phyloP scores from a whole-genome alignment of 2,888 invertebrate species.

The Hedychridium roseum region DNA sequence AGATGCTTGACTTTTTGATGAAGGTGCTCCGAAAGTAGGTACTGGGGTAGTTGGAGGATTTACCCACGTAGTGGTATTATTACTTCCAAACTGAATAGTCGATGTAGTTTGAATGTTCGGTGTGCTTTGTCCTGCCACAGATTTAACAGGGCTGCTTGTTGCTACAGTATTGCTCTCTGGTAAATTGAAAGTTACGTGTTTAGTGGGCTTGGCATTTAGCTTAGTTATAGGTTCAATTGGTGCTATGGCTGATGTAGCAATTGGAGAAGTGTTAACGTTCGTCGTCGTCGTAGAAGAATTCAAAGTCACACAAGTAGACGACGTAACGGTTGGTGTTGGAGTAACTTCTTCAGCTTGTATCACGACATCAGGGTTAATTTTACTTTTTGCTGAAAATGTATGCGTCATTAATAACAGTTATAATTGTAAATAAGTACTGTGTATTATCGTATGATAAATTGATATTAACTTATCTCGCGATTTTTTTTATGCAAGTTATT shows the following conservation, averaged over 20 bases:
- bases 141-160: too few species aligned
- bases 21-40: too few species aligned
- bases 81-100: too few species aligned
- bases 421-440: constrained; percentile 1
- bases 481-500: too few species aligned
- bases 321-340: constrained; percentile 14
- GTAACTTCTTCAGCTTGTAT: constrained; percentile 55
- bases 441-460: neutral
- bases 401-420: neutral
- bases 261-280: constrained; percentile 54
- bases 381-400: constrained; percentile 40
- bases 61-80: too few species aligned
- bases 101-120: too few species aligned
- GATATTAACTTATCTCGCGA: neutral
- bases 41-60: too few species aligned
- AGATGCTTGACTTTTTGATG: too few species aligned
- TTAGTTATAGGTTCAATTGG: constrained; percentile 43
- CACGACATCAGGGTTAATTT: constrained; percentile 58
- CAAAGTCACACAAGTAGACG: constrained; percentile 34
- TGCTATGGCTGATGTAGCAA: constrained; percentile 50
- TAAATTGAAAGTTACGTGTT: constrained; percentile 50
- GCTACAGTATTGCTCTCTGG: too few species aligned
- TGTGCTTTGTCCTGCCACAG: too few species aligned
- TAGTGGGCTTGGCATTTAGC: constrained; percentile 29
- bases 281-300: constrained; percentile 54